These are phyloP conservation scores for Garrulus glandarius DNA, from an alignment of 2,797 vertebrate species.

Conservation along the genomic window DNA sequence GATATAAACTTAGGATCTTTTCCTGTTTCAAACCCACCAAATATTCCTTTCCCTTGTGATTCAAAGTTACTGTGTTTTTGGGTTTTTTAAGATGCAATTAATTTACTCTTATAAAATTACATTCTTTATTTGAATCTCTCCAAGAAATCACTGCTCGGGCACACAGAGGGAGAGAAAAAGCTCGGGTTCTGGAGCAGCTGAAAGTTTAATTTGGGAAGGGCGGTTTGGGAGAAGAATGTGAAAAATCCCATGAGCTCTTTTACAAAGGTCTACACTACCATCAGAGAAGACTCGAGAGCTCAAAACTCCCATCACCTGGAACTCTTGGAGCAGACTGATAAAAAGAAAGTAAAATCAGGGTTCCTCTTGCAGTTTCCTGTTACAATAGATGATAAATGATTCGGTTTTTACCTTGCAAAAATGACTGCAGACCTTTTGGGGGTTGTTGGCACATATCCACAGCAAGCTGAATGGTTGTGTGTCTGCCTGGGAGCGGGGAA, in stretches of 20 bases:
- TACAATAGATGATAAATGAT: neutral
- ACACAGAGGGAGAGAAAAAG: neutral
- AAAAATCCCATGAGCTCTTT: neutral
- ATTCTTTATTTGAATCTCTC: neutral
- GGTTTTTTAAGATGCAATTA: neutral
- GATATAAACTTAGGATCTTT: neutral
- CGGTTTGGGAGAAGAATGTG: neutral
- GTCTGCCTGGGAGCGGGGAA: neutral
- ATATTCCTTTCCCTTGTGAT: neutral
- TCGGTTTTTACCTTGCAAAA: neutral
- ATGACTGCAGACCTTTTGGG: neutral
- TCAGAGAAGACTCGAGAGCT: neutral
- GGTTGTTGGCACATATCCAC: rapidly evolving
- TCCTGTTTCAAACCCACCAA: neutral
- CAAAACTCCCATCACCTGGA: neutral
- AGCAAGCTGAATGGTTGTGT: neutral
- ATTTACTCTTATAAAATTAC: neutral
- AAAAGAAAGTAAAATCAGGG: neutral
- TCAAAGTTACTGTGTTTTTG: neutral
- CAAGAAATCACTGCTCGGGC: neutral
- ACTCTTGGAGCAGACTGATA: neutral
- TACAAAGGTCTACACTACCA: neutral
- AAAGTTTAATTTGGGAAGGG: neutral
- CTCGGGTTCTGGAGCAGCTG: neutral
- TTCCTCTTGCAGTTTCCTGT: neutral